A percentile compares a stretch with the other conserved stretches of the same genome.
Conservation (phyloP, 2,888 invertebrate species). For the Pristionchus japonicus region DNA sequence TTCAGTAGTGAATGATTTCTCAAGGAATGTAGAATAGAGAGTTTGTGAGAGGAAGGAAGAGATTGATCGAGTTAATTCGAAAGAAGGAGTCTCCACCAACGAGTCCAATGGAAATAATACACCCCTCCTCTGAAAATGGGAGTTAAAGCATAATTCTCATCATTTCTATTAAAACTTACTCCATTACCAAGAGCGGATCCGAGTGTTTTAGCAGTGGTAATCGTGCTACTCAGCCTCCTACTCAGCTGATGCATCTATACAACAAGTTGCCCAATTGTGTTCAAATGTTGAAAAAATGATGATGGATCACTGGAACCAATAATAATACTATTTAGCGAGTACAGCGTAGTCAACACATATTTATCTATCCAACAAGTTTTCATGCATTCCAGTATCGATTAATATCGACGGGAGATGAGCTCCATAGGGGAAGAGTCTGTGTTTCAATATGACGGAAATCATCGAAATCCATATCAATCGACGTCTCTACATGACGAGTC, state of each 20-base stretch:
- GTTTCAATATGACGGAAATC: slow-evolving; percentile 45
- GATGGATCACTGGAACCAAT: slow-evolving; percentile 19
- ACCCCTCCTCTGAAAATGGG: too few relatives aligned
- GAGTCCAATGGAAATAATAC: slow-evolving; percentile 38
- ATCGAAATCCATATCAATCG: slow-evolving; percentile 17
- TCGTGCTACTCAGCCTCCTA: neutral
- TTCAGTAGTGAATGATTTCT: slow-evolving; percentile 55
- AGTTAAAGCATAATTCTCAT: too few relatives aligned
- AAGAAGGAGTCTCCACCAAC: slow-evolving; percentile 53
- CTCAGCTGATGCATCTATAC: neutral
- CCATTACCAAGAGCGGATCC: too few relatives aligned
- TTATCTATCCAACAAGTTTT: too few relatives aligned
- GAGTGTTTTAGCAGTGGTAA: too few relatives aligned
- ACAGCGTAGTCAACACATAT: neutral
- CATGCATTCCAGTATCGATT: neutral
- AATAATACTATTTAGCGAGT: neutral
- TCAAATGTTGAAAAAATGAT: neutral
- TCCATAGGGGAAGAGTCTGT: slow-evolving; percentile 37
- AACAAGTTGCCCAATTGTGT: neutral
- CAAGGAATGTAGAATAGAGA: slow-evolving; percentile 53
- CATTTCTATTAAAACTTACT: too few relatives aligned
- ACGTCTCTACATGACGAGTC: slow-evolving; percentile 31
- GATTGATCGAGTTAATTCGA: slow-evolving; percentile 53
- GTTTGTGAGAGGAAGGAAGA: slow-evolving; percentile 53
- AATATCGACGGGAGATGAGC: neutral